Conservation (phyloP, 2,113 vertebrate species). For the Chunga burmeisteri region DNA sequence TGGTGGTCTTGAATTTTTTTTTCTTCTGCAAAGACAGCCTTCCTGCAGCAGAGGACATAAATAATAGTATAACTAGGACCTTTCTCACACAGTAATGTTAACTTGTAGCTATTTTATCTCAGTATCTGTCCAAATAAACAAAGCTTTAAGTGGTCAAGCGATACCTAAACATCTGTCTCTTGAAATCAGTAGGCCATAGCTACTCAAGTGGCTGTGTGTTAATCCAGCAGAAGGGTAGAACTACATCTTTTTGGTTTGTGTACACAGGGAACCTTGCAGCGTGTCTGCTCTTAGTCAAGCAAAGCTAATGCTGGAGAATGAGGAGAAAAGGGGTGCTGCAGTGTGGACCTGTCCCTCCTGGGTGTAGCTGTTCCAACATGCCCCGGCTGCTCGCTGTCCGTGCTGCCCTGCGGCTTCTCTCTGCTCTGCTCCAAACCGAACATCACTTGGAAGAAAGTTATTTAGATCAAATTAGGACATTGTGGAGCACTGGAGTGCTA, state of each 20-base stretch:
- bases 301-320: not conserved
- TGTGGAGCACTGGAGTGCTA: not conserved
- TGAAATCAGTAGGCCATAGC: not conserved
- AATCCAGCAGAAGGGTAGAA: not conserved
- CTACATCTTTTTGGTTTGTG: not conserved
- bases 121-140: not conserved
- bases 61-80: not conserved
- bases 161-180: not conserved
- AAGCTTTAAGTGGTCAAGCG: not conserved
- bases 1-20: not conserved
- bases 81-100: not conserved
- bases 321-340: no score
- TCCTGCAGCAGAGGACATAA: not conserved
- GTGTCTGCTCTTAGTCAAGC: not conserved
- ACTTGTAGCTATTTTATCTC: not conserved
- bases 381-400: no score
- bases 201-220: not conserved
- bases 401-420: not conserved
- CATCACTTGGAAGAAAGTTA: not conserved
- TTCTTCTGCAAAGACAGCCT: not conserved
- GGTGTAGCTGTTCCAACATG: not conserved
- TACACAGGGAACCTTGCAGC: rapidly evolving
- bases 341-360: rapidly evolving
- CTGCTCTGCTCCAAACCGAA: not conserved
- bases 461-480: not conserved